Evolutionary conservation across 2,797 vertebrate genomes (phyloP).

Genomic region (Microchirus variegatus): DNA sequence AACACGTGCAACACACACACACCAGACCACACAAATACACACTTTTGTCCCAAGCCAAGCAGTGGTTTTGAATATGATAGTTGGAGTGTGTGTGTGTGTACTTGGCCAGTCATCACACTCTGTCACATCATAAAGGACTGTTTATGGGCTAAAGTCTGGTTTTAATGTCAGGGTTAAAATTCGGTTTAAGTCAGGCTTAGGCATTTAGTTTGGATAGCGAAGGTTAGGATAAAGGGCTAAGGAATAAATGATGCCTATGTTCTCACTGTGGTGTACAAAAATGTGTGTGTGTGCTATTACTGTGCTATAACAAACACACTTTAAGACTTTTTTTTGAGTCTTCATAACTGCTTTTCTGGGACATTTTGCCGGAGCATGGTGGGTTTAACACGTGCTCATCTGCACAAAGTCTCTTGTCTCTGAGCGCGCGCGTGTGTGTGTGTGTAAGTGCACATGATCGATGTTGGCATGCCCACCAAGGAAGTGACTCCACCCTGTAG

Average conservation of each 20-base stretch:
- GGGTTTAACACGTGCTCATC: constrained; percentile 40
- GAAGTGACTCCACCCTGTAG: constrained; percentile 78
- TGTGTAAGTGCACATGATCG: constrained; percentile 46
- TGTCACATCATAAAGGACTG: too few species aligned
- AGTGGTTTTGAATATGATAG: constrained; percentile 18
- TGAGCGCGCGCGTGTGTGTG: constrained; percentile 19
- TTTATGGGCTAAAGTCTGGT: too few species aligned
- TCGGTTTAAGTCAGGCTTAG: too few species aligned
- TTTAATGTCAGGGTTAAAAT: too few species aligned
- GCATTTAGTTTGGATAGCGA: too few species aligned
- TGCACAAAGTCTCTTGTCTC: constrained; percentile 25
- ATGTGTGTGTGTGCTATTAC: neutral
- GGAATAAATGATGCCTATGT: too few species aligned
- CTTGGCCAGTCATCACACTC: neutral
- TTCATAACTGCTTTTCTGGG: constrained; percentile 38
- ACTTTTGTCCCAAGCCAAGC: constrained; percentile 13
- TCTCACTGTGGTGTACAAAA: too few species aligned
- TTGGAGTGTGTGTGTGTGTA: constrained; percentile 33
- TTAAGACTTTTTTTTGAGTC: constrained; percentile 24
- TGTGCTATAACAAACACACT: constrained; percentile 41
- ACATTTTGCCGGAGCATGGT: constrained; percentile 35
- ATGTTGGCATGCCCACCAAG: constrained; percentile 67
- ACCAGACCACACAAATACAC: constrained; percentile 13
- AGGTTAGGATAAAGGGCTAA: too few species aligned
- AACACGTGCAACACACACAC: constrained; percentile 6